Evolutionary conservation across 2,888 invertebrate genomes (phyloP).

Genomic region (Conops quadrifasciatus): DNA sequence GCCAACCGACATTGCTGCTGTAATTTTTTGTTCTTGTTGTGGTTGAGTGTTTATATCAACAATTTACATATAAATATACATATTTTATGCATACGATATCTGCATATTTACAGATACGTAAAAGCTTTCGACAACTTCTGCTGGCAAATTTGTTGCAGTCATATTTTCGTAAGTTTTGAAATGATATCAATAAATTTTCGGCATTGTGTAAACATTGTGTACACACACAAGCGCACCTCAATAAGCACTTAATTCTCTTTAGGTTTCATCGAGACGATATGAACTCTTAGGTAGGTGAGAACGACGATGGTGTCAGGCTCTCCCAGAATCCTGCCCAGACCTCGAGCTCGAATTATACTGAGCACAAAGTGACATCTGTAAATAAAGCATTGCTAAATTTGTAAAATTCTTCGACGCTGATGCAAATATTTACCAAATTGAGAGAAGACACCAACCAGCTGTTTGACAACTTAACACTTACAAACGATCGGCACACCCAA

Average conservation of each 20-base stretch:
- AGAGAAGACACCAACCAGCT: constrained; percentile 10
- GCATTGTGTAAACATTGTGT: background rate
- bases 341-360: constrained; percentile 1
- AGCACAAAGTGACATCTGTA: constrained; percentile 1
- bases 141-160: background rate
- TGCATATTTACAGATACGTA: no score
- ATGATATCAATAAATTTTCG: constrained; percentile 8
- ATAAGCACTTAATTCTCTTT: constrained; percentile 32
- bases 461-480: constrained; percentile 3
- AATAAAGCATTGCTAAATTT: constrained; percentile 23
- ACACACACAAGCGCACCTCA: background rate
- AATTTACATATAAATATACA: no score
- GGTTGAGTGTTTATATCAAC: no score
- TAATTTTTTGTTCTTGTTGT: no score
- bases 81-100: no score
- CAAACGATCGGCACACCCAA: background rate
- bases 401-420: constrained; percentile 6
- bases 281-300: background rate
- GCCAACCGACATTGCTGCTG: no score
- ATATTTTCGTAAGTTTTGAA: background rate
- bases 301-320: no score
- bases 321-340: background rate
- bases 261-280: constrained; percentile 30
- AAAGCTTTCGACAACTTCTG: no score
- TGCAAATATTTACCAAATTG: constrained; percentile 19